These are phyloP conservation scores for Xyrichtys novacula DNA, from an alignment of 2,797 vertebrate genomes.

Conservation along the genomic window DNA sequence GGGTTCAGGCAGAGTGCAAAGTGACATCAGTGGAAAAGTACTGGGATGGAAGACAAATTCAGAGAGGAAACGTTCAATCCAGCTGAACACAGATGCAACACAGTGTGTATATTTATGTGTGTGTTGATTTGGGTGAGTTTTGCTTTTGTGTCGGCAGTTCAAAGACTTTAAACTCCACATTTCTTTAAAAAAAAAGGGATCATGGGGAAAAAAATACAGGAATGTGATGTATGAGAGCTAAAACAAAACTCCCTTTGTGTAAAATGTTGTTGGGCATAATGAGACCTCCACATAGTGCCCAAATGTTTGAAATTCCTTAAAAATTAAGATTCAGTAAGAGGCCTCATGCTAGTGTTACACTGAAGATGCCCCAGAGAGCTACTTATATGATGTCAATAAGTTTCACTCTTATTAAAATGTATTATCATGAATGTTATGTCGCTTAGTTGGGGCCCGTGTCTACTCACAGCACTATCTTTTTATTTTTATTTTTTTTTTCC, in stretches of 20 bases:
- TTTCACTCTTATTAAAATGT: neutral
- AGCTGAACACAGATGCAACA: constrained; percentile 14
- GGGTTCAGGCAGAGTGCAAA: constrained; percentile 63
- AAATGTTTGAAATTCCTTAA: constrained; percentile 19
- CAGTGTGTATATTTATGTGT: neutral
- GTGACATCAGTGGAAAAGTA: constrained; percentile 78
- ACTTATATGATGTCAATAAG: neutral
- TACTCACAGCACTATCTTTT: too few species aligned
- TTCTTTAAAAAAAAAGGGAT: constrained; percentile 5
- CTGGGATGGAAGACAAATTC: constrained; percentile 37
- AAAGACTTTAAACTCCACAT: constrained; percentile 12
- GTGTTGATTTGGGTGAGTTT: neutral
- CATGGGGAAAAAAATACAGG: neutral
- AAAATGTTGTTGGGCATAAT: constrained; percentile 22
- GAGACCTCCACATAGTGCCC: constrained; percentile 6
- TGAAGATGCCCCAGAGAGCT: neutral
- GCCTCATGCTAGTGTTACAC: constrained; percentile 3
- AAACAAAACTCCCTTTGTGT: constrained; percentile 29
- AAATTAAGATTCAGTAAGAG: constrained; percentile 7
- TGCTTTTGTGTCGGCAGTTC: constrained; percentile 5
- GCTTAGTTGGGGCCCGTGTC: too few species aligned
- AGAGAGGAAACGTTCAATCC: constrained; percentile 39
- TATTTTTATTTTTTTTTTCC: too few species aligned
- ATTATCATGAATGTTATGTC: neutral
- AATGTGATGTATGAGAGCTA: constrained; percentile 27